Percentiles rank a stretch among this genome's conserved stretches.
phyloP scores from a whole-genome alignment of 2,797 vertebrate genomes.

The Poliocrania exsul region DNA sequence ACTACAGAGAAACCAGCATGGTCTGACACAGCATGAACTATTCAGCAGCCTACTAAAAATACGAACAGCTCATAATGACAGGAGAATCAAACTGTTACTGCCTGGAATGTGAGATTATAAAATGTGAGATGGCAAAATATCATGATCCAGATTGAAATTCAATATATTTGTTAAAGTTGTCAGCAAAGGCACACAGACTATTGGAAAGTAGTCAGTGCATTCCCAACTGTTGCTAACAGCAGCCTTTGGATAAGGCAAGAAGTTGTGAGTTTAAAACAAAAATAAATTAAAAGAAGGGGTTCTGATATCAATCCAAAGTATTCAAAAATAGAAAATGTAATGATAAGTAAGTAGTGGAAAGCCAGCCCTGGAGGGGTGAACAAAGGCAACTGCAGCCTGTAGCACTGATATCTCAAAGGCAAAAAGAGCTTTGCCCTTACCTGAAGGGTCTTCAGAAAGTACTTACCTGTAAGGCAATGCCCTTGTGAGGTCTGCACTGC shows the following conservation, averaged over 20 bases:
- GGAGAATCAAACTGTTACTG: conserved; percentile 41
- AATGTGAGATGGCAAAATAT: conserved; percentile 8
- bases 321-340: conserved; percentile 22
- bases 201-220: not conserved
- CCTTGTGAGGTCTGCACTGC: not conserved
- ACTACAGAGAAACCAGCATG: conserved; percentile 46
- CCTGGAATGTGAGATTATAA: conserved; percentile 53
- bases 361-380: not conserved
- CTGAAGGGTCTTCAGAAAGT: not conserved
- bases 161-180: conserved; percentile 37
- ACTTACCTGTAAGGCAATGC: not conserved
- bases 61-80: not conserved
- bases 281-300: not conserved
- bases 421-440: not conserved
- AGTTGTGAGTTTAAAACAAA: conserved; percentile 34
- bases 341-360: conserved; percentile 20
- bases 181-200: not conserved
- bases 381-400: conserved; percentile 6
- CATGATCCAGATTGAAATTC: conserved; percentile 21
- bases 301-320: not conserved
- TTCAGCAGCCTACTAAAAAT: conserved; percentile 53
- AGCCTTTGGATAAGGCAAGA: not conserved
- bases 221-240: not conserved
- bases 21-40: conserved; percentile 45
- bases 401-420: not conserved